Base-by-base conservation (phyloP, 1,140 invertebrate genomes). In the Drosophila kurseongensis region DNA sequence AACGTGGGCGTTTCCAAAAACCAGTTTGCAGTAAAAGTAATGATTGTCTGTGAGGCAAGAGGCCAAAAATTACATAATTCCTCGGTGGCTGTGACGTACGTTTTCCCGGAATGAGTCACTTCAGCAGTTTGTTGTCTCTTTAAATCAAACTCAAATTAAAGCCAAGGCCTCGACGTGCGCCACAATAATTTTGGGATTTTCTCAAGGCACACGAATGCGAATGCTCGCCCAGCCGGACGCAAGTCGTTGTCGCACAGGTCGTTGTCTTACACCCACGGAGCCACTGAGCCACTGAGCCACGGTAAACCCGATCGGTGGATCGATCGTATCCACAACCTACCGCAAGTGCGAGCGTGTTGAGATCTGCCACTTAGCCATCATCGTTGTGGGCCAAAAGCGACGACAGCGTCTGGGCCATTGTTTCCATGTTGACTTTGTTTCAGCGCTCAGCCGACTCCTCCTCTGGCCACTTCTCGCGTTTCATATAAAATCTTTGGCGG, bases 121-220 rank as follows among this genome's bases (percentile, higher is more conserved):
- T 51, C 52, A 61, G 62, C 35, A 40, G 47, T 16, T 18, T 51
- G 65, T 80, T 78, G 67, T 41, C 82, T 83, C 83, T 86, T 86
- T 63, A 83, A 88, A 83, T 89, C 67, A 88, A 89, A 88, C 66
- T 88, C 76, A 51, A 88, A 88, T 83, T 88, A 77, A 83, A 83
- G 67, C 67, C 84, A 89, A 89, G 84, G 84, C 75, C 85, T 68
- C 77, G 77, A 75, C 80, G 77, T 84, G 77, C 80, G 85, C 80
- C 80, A 85, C 77, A 73, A 83, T 79, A 86, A 79, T 75, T 89
- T 89, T 89, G 84, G 84, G 84, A 69, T 84, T 89, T 89, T 89
- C 85, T 89, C 61, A 89, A 89, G 84, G 84, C 84, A 59, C 83
- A 48, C 75, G 58, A 56, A 51, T 63, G 58, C 59, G 58, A 56